phyloP scores from a whole-genome alignment of 92 coral and sea anemone genomes.

The Meandrina meandrites region DNA sequence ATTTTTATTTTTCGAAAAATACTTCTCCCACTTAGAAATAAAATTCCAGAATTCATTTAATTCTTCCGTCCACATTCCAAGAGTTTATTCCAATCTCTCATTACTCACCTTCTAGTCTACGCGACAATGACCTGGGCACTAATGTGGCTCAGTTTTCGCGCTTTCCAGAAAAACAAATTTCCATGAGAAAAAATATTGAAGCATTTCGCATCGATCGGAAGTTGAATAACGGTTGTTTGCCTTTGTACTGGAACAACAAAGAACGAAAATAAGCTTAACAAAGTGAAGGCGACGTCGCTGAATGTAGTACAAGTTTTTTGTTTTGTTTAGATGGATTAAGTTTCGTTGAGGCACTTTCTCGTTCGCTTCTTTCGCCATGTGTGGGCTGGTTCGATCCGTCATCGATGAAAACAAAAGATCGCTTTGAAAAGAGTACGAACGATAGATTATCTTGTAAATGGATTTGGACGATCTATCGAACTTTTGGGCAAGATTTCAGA shows the following conservation, averaged over 20 bases:
- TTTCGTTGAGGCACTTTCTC: slow-evolving; percentile 25
- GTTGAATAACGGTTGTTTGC: slow-evolving; percentile 15
- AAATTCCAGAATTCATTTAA: neutral
- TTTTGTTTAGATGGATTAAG: slow-evolving; percentile 28
- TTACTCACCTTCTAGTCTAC: neutral
- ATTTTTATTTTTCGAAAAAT: no score
- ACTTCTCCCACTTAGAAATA: neutral
- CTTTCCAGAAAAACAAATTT: slow-evolving; percentile 30
- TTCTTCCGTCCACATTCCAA: neutral
- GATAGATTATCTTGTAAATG: slow-evolving; percentile 43
- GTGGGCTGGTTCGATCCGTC: slow-evolving; percentile 10
- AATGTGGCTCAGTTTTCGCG: slow-evolving; percentile 28
- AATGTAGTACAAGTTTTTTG: slow-evolving; percentile 14
- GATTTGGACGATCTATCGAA: slow-evolving; percentile 82
- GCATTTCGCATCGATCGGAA: slow-evolving; percentile 8
- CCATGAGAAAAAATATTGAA: neutral
- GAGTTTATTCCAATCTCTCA: neutral
- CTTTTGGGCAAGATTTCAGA: slow-evolving; percentile 91
- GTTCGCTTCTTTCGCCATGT: slow-evolving; percentile 7
- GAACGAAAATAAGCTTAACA: slow-evolving; percentile 4
- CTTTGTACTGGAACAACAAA: neutral
- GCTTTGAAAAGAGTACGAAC: neutral
- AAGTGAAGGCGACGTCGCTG: slow-evolving; percentile 2
- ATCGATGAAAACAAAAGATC: slow-evolving; percentile 15
- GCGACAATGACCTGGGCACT: slow-evolving; percentile 23